phyloP scores from a whole-genome alignment of 2,797 vertebrate species.

The Phaenicophaeus curvirostris region DNA sequence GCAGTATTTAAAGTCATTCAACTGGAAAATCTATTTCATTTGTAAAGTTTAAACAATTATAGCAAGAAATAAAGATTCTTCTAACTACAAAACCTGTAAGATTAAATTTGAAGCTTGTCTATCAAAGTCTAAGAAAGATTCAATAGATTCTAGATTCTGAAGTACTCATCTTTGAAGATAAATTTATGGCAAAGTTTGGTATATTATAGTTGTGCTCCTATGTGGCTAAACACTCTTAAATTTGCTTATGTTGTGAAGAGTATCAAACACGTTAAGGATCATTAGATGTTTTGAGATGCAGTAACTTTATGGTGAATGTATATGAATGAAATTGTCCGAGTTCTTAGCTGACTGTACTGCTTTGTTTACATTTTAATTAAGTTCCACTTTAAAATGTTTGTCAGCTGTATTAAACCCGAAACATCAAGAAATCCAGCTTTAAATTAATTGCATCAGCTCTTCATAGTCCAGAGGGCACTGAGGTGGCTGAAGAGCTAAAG shows the following conservation, averaged over 20 bases:
- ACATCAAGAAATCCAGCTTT: neutral
- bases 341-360: neutral
- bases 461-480: neutral
- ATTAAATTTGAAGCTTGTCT: neutral
- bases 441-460: neutral
- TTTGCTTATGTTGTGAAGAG: neutral
- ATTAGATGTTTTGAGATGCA: neutral
- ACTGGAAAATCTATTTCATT: slow-evolving; percentile 59
- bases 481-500: neutral
- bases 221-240: neutral
- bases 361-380: neutral
- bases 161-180: neutral
- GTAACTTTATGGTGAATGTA: neutral
- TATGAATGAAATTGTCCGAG: neutral
- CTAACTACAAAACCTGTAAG: neutral
- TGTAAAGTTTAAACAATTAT: slow-evolving; percentile 43
- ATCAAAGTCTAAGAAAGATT: neutral
- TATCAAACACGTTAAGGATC: neutral
- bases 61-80: slow-evolving; percentile 7
- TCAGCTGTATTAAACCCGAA: neutral
- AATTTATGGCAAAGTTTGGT: neutral
- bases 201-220: neutral
- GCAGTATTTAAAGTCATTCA: slow-evolving; percentile 34
- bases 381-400: neutral
- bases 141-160: neutral